Evolutionary conservation across 1,140 invertebrate genomes (phyloP).

Genomic region (Spodoptera frugiperda): DNA sequence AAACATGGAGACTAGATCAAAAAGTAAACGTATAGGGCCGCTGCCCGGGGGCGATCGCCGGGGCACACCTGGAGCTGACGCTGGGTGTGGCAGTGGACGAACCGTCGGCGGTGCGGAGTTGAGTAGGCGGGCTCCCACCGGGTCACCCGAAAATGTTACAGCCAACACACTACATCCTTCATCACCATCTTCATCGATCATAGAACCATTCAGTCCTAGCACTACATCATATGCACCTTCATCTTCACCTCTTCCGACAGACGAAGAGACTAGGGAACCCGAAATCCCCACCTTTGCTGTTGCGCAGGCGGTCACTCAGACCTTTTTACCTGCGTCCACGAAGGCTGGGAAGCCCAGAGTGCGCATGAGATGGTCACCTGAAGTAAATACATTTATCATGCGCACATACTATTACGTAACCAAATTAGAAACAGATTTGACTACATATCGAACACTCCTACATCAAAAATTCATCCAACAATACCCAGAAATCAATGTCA

Average conservation of each 20-base stretch:
- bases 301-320: conserved; percentile 9
- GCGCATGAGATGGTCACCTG: conserved; percentile 55
- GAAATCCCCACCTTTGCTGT: background rate
- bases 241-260: background rate
- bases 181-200: too few relatives aligned
- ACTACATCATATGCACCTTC: conserved; percentile 29
- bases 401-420: conserved; percentile 55
- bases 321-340: conserved; percentile 7
- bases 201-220: conserved; percentile 22
- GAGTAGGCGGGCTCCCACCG: conserved; percentile 32
- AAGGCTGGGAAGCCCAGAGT: conserved; percentile 39
- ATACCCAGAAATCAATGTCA: conserved; percentile 37
- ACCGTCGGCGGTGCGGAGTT: conserved; percentile 48
- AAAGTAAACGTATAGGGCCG: conserved; percentile 49
- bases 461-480: conserved; percentile 37
- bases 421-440: conserved; percentile 57
- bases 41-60: conserved; percentile 54
- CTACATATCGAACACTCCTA: conserved; percentile 47
- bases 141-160: conserved; percentile 14
- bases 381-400: conserved; percentile 59
- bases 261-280: too few relatives aligned
- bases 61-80: conserved; percentile 57
- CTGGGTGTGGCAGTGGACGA: conserved; percentile 54
- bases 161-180: conserved; percentile 22
- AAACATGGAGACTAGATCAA: too few relatives aligned